Base-by-base conservation (phyloP, 2,113 vertebrate genomes). In the Atractosteus spatula region DNA sequence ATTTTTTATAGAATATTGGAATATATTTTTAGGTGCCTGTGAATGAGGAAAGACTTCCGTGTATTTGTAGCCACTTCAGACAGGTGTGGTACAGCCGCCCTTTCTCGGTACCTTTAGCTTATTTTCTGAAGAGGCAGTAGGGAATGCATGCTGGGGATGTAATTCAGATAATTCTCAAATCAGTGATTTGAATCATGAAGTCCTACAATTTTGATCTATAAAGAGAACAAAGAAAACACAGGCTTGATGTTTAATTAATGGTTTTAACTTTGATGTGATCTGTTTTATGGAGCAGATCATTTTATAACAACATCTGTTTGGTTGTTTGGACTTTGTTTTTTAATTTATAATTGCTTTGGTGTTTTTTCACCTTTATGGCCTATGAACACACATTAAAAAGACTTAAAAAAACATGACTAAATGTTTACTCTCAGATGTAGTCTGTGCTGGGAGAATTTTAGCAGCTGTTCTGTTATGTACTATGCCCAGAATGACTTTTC, bases 181-280 rank as follows among this genome's bases (percentile, higher is more conserved):
- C 61, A 65, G 51, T 68, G 4, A 70, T 56, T 47, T 65, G 61
- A 62, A 57, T 10, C 3, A 65, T 29, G 62, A 65, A 65, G 7
- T 65, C n/a, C 17, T 43, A 65, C 62, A 65, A 41, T 41, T 29
- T 29, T 41, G 41, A 65, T 65, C 29, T 6, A 17, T 7, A 65
- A 17, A 29, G 41, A 29, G 12, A 41, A 65, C 62, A 74, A 67
- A 70, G 61, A 44, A 70, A 74, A 70, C 16, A 4, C 54, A 47
- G 42, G n/a, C 51, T 62, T 65, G 29, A 69, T 70, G 68, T 70
- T 47, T 65, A 65, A 70, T 74, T 41, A 70, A 70, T 74, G 67
- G 67, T 44, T 64, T 63, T 62, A 55, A 8, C 72, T 61, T n/a
- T 5, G 41, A 68, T 74, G 56, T 54, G 45, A 54, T 68, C 55